Evolutionary conservation across 2,888 invertebrate genomes (phyloP).

Genomic region (Aelia acuminata): DNA sequence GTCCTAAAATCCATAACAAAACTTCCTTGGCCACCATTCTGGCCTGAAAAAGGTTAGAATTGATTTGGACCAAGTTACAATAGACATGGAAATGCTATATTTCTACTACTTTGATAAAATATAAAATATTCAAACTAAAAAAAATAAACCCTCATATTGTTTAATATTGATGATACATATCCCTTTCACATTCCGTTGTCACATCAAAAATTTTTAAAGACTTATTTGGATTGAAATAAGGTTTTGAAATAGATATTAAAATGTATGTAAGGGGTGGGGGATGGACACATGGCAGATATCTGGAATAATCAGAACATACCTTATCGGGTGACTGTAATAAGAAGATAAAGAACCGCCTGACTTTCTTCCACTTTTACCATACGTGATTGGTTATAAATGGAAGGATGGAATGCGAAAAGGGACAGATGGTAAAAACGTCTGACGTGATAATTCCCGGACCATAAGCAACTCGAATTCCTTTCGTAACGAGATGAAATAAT

Average conservation of each 20-base stretch:
- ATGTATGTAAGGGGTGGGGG: background rate
- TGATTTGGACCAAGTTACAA: too few species aligned
- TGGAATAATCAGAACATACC: background rate
- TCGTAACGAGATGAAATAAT: slow-evolving; percentile 32
- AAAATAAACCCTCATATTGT: too few species aligned
- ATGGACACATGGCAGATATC: background rate
- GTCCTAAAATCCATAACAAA: too few species aligned
- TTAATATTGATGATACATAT: background rate
- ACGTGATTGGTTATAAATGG: slow-evolving; percentile 6
- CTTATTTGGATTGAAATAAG: background rate
- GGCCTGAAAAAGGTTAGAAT: too few species aligned
- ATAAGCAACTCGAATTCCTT: slow-evolving; percentile 31
- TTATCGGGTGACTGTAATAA: background rate
- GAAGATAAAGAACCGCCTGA: slow-evolving; percentile 1
- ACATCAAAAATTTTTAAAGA: too few species aligned
- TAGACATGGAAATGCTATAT: too few species aligned
- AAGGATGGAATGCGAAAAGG: background rate
- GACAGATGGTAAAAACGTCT: slow-evolving; percentile 24
- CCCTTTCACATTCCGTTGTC: background rate
- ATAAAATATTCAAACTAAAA: too few species aligned
- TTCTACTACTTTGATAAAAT: too few species aligned
- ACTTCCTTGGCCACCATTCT: too few species aligned
- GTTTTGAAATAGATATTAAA: slow-evolving; percentile 14
- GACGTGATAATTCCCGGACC: slow-evolving; percentile 35
- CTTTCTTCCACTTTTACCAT: slow-evolving; percentile 43